phyloP scores from a whole-genome alignment of 2,797 vertebrate species.

The Arctocebus calabarensis region DNA sequence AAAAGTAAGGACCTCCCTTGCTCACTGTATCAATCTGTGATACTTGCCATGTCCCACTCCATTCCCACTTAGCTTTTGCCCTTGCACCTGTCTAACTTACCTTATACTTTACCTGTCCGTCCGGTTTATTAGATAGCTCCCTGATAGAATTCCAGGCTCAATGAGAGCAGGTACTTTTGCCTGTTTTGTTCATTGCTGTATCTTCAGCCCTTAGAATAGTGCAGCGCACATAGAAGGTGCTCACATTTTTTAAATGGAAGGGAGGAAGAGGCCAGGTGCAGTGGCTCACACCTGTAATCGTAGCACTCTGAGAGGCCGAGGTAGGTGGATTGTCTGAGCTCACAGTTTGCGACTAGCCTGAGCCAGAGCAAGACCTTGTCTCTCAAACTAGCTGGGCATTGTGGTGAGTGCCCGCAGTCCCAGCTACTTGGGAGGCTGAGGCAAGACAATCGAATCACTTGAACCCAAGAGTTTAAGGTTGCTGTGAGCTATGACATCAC shows the following conservation, averaged over 20 bases:
- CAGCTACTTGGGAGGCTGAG: too few species aligned
- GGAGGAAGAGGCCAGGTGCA: not conserved
- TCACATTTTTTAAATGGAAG: not conserved
- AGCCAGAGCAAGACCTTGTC: too few species aligned
- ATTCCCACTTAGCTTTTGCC: not conserved
- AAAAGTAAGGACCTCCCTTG: not conserved
- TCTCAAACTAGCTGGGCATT: too few species aligned
- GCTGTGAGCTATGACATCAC: too few species aligned
- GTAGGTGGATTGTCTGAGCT: too few species aligned
- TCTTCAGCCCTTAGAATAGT: not conserved
- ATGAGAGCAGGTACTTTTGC: not conserved
- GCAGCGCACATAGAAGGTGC: not conserved
- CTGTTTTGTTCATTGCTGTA: not conserved
- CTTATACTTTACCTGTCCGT: not conserved
- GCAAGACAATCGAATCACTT: too few species aligned
- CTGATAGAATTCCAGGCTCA: not conserved
- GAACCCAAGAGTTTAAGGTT: too few species aligned
- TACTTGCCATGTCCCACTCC: rapidly evolving
- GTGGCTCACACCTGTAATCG: too few species aligned
- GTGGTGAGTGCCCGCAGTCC: too few species aligned
- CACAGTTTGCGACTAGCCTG: too few species aligned
- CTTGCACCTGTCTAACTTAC: not conserved
- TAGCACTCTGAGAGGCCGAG: too few species aligned
- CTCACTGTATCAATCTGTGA: not conserved
- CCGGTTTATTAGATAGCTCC: not conserved